Percentiles rank a stretch among this genome's conserved stretches.
Conservation (phyloP, 2,797 vertebrate species). For the Ctenosaura bakeri region DNA sequence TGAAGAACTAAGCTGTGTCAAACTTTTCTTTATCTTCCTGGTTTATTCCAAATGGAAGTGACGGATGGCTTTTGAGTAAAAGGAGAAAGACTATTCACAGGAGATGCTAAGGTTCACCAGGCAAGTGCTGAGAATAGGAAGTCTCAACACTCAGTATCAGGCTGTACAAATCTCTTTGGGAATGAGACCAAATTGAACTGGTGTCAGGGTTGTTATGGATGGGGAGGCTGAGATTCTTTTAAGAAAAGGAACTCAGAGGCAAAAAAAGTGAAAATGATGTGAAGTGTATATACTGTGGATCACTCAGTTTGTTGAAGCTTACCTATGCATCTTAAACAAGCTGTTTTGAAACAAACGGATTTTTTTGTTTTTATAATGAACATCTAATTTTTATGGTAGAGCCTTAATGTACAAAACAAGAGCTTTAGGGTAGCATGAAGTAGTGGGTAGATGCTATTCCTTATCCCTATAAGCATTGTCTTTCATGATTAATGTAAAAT, state of each 20-base stretch:
- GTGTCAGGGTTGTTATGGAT: background rate
- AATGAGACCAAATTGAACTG: background rate
- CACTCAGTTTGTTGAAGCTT: background rate
- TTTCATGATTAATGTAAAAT: background rate
- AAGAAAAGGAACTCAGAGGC: constrained; percentile 3
- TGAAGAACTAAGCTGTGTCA: background rate
- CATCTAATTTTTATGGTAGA: background rate
- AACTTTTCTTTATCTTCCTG: constrained; percentile 11
- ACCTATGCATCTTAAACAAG: background rate
- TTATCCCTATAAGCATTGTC: background rate
- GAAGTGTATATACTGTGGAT: background rate
- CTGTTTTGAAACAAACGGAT: background rate
- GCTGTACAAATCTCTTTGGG: background rate
- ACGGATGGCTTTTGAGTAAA: background rate
- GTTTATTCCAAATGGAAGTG: background rate
- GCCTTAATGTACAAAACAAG: background rate
- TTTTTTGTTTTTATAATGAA: background rate
- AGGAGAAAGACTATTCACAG: background rate
- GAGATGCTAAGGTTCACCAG: background rate
- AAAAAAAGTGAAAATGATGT: background rate
- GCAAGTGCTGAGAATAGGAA: background rate
- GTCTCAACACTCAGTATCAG: background rate
- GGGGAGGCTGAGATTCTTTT: background rate
- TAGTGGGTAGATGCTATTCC: background rate
- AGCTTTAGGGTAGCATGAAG: background rate